A percentile compares a stretch with the other conserved stretches of the same genome.
Conservation (phyloP, 2,888 invertebrate species). For the Selenia dentaria region DNA sequence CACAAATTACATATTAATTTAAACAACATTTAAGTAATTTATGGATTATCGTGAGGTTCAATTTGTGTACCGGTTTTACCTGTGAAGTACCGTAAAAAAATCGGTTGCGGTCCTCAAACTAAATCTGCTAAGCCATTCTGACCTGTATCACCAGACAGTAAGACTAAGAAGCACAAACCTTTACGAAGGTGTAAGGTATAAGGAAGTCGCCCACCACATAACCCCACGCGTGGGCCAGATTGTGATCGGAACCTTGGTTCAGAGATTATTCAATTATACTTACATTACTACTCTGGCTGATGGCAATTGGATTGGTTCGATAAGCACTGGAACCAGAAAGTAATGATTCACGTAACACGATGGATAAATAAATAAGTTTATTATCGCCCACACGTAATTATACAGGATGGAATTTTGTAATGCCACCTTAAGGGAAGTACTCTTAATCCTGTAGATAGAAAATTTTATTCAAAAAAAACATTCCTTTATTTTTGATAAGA, state of each 20-base stretch:
- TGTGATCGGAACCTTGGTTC: slow-evolving; percentile 20
- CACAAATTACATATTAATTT: too few relatives aligned
- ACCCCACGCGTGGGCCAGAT: slow-evolving; percentile 19
- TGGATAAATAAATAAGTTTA: background rate
- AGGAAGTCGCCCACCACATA: slow-evolving; percentile 14
- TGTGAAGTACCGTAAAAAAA: background rate
- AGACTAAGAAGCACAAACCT: background rate
- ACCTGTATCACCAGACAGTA: slow-evolving; percentile 1
- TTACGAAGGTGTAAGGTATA: slow-evolving; percentile 8
- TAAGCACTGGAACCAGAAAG: slow-evolving; percentile 4
- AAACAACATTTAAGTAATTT: too few relatives aligned
- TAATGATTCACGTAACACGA: background rate
- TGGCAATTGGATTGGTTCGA: slow-evolving; percentile 4
- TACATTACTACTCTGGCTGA: too few relatives aligned
- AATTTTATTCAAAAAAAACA: too few relatives aligned
- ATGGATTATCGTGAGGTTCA: too few relatives aligned
- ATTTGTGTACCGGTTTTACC: too few relatives aligned
- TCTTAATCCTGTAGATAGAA: too few relatives aligned
- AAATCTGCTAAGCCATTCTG: background rate
- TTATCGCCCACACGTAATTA: too few relatives aligned
- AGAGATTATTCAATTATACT: slow-evolving; percentile 11
- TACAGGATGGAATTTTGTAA: too few relatives aligned
- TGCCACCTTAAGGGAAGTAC: too few relatives aligned
- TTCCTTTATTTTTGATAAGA: too few relatives aligned
- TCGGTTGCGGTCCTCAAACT: background rate